These are phyloP conservation scores for Bradysia coprophila DNA, from an alignment of 1,140 invertebrate genomes.

Conservation along the genomic window DNA sequence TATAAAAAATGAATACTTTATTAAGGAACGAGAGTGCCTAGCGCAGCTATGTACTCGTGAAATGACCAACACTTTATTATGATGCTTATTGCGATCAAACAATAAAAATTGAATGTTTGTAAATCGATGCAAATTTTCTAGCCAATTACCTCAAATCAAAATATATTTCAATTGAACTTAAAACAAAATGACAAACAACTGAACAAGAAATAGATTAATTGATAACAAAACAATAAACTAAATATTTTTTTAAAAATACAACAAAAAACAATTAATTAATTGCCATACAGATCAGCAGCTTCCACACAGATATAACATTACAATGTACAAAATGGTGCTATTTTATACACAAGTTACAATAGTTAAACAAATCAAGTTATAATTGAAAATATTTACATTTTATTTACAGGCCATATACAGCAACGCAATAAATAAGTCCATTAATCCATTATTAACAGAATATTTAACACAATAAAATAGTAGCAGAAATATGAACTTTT, in stretches of 20 bases:
- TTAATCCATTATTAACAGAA: not conserved
- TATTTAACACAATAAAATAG: not conserved
- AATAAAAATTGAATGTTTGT: not conserved
- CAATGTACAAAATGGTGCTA: slow-evolving; percentile 3
- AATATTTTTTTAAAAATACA: not conserved
- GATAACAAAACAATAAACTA: not conserved
- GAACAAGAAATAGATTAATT: not conserved
- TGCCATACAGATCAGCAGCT: not conserved
- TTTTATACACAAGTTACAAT: slow-evolving; percentile 1
- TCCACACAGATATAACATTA: not conserved
- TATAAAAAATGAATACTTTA: not conserved
- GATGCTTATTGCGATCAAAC: not conserved
- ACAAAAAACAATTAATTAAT: slow-evolving; percentile 1
- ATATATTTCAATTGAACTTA: not conserved
- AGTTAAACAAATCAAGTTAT: too few species aligned
- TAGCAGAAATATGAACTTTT: too few species aligned
- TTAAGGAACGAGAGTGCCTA: slow-evolving; percentile 2
- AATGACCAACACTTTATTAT: not conserved
- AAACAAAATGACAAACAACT: not conserved
- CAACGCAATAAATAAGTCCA: not conserved
- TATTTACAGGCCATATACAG: not conserved
- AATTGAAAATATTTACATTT: not conserved
- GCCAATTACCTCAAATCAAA: not conserved
- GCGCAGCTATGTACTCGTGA: too few species aligned
- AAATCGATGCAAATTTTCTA: not conserved